Evolutionary conservation across 2,797 vertebrate genomes (phyloP), one percentile per base, ranked within the genome.

Genomic region (Protosalanx chinensis): DNA sequence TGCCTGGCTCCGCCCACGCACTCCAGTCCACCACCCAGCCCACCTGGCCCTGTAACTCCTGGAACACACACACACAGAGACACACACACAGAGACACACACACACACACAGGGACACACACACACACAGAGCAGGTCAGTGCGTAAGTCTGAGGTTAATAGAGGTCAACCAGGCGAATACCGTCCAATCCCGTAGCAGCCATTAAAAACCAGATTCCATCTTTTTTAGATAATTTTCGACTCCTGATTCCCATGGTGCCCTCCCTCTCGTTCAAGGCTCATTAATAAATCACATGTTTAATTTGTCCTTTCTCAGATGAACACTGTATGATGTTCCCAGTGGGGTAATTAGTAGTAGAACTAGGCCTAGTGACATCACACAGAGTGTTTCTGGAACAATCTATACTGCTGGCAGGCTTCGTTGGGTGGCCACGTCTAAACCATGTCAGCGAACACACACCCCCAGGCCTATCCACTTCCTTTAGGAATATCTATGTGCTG

Each of bases 31-130:
- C 85, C 18, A 81, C 88, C 81, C 85, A 73, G 81, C 85, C 89
- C 0, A 89, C 87, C 75, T 93, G 93, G 72, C 87, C 84, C 56
- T 89, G 79, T 79, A 93, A 84, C 86, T 93, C 89, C 93, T 95
- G 49, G 23, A 51, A 51, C 64, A 66, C 64, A 66, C 64, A 66
- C 37, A 66, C 41, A 49, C 64, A 57, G 0, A 0, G 5, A 67
- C 23, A 66, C 15, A 63, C 61, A 63, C 61, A 63, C 61, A 63
- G 5, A 6, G 5, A 63, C 61, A 63, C 60, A 62, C 60, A 32
- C 29, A 62, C 60, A 32, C 60, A 62, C 3, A 32, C 27, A 32
- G 4, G 12, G 51, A 78, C 8, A 62, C 71, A 63, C 37, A 66
- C n/a, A 32, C 60, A 63, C 29, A 58, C 37, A 76, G 23, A 41